A percentile compares a stretch with the other conserved stretches of the same genome.
phyloP scores from a whole-genome alignment of 2,888 invertebrate species.

The Heteropelma amictum region DNA sequence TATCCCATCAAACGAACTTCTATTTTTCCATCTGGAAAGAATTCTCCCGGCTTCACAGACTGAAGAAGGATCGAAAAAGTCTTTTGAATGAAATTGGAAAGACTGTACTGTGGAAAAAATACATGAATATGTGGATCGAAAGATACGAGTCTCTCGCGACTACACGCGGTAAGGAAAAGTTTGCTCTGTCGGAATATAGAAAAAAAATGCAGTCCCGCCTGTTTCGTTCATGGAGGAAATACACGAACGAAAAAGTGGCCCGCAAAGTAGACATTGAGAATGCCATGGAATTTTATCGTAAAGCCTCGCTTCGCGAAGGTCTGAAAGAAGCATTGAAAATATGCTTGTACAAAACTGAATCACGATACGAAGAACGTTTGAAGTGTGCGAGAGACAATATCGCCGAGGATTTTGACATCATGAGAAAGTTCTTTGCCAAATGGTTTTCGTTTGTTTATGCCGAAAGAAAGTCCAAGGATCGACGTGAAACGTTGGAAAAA shows the following conservation, averaged over 20 bases:
- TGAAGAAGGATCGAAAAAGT: conserved; percentile 42
- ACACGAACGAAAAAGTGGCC: conserved; percentile 31
- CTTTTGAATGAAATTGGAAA: conserved; percentile 51
- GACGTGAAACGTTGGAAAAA: not conserved
- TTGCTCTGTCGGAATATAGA: conserved; percentile 14
- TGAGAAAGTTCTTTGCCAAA: conserved; percentile 57
- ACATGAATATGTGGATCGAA: conserved; percentile 53
- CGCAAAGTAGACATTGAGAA: conserved; percentile 49
- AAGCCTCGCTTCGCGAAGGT: conserved; percentile 55
- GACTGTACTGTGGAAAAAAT: conserved; percentile 52
- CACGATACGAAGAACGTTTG: conserved; percentile 43
- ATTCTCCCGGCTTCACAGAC: conserved; percentile 52
- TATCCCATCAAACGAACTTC: conserved; percentile 28
- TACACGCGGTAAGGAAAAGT: conserved; percentile 43
- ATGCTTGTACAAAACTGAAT: conserved; percentile 49
- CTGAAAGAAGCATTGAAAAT: conserved; percentile 52
- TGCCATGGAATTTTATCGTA: conserved; percentile 54
- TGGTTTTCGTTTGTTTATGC: conserved; percentile 49
- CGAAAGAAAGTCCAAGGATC: not conserved
- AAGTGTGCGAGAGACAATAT: conserved; percentile 41
- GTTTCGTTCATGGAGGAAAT: conserved; percentile 58
- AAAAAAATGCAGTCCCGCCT: conserved; percentile 51
- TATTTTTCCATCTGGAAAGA: conserved; percentile 59
- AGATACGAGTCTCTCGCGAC: conserved; percentile 43
- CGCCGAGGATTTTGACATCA: conserved; percentile 55